Percentiles rank a stretch among this genome's conserved stretches.
Conservation (phyloP, 2,797 vertebrate genomes). For the Alauda arvensis region DNA sequence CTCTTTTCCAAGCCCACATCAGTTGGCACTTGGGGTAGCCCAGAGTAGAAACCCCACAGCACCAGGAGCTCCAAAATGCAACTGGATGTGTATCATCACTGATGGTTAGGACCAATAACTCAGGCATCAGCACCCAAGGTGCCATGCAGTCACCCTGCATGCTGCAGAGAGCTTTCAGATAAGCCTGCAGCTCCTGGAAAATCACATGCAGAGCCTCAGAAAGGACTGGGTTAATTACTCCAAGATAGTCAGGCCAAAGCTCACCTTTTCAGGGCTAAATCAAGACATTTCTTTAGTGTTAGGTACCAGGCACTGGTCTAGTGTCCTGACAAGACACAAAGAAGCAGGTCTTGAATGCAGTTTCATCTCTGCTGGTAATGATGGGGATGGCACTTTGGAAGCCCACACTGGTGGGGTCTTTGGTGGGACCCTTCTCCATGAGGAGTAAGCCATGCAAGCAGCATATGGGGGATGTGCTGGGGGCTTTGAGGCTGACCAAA, state of each 20-base stretch:
- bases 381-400: background rate
- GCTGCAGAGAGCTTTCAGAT: background rate
- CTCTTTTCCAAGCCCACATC: background rate
- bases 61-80: background rate
- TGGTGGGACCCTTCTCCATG: background rate
- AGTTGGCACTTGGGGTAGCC: background rate
- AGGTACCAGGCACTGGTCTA: background rate
- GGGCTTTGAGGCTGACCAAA: background rate
- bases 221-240: background rate
- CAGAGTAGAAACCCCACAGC: background rate
- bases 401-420: rapidly evolving
- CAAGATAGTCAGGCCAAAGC: background rate
- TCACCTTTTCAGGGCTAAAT: background rate
- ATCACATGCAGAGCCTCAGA: background rate
- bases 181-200: background rate
- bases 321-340: background rate
- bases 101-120: background rate
- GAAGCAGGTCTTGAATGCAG: background rate
- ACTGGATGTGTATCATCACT: background rate
- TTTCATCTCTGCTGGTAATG: background rate
- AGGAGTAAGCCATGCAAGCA: background rate
- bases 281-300: background rate
- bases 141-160: background rate
- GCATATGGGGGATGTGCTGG: background rate
- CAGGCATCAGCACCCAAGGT: background rate